Evolutionary conservation across 2,888 invertebrate species (phyloP).

Genomic region (Scaptomyza tumidula): DNA sequence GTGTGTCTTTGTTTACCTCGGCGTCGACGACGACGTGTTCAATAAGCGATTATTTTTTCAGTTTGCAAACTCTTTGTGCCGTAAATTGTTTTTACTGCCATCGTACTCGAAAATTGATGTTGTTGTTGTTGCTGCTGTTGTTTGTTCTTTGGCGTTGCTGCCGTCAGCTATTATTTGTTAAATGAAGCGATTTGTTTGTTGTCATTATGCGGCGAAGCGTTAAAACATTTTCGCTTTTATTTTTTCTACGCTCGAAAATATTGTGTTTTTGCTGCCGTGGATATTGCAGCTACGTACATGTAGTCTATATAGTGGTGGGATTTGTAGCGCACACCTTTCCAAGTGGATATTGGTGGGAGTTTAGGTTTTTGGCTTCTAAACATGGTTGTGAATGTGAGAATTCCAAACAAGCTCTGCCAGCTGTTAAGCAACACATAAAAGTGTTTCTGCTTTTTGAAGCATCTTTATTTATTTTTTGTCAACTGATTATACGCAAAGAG

Average conservation of each 20-base stretch:
- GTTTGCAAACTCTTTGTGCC: slow-evolving; percentile 62
- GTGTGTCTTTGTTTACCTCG: slow-evolving; percentile 34
- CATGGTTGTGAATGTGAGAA: slow-evolving; percentile 64
- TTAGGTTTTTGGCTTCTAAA: slow-evolving; percentile 33
- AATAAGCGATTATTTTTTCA: slow-evolving; percentile 78
- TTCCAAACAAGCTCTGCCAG: slow-evolving; percentile 67
- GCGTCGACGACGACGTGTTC: slow-evolving; percentile 58
- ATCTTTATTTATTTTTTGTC: slow-evolving; percentile 6
- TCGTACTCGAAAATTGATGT: slow-evolving; percentile 25
- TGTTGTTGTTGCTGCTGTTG: slow-evolving; percentile 35
- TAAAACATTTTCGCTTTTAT: slow-evolving; percentile 81
- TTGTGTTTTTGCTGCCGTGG: slow-evolving; percentile 51
- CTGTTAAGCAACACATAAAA: slow-evolving; percentile 44
- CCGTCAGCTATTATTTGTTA: slow-evolving; percentile 83
- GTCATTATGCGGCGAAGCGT: slow-evolving; percentile 80
- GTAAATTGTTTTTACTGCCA: slow-evolving; percentile 61
- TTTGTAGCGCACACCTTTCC: slow-evolving; percentile 52
- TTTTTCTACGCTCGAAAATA: slow-evolving; percentile 68
- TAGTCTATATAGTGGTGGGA: slow-evolving; percentile 54
- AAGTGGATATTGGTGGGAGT: slow-evolving; percentile 20
- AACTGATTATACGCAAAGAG: not conserved
- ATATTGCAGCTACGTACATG: slow-evolving; percentile 2
- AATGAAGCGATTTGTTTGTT: slow-evolving; percentile 83
- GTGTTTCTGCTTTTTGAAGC: slow-evolving; percentile 4
- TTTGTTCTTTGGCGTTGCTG: slow-evolving; percentile 60